These are phyloP conservation scores for Malurus splendens DNA, from an alignment of 2,797 vertebrate species.

Conservation along the genomic window DNA sequence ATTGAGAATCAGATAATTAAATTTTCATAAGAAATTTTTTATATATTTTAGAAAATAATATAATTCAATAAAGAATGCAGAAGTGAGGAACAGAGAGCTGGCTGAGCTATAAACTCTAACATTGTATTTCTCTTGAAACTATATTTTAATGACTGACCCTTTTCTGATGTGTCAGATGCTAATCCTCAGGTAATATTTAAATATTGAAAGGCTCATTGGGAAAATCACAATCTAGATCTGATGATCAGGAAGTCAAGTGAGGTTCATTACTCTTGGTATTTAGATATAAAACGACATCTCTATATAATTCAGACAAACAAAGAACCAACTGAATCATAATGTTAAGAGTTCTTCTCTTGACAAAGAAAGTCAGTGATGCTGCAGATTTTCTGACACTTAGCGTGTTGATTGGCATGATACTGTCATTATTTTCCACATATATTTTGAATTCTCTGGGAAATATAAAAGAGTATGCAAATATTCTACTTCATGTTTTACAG, in stretches of 20 bases:
- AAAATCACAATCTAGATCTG: not conserved
- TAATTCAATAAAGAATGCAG: not conserved
- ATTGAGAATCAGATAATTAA: not conserved
- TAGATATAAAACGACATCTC: not conserved
- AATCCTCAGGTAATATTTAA: not conserved
- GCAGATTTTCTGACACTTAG: conserved; percentile 55
- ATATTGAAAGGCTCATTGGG: not conserved
- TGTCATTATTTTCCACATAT: conserved; percentile 36
- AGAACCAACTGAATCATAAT: conserved; percentile 34
- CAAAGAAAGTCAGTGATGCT: conserved; percentile 47
- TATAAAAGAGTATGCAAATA: conserved; percentile 62
- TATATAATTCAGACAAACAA: conserved; percentile 46
- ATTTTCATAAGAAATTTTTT: not conserved
- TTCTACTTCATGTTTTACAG: conserved; percentile 51
- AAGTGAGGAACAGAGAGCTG: not conserved
- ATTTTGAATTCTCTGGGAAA: conserved; percentile 48
- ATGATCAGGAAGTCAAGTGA: conserved; percentile 21
- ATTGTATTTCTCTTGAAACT: not conserved
- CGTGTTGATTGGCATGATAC: conserved; percentile 29
- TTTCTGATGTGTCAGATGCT: not conserved
- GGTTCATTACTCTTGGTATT: conserved; percentile 27
- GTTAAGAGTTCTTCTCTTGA: conserved; percentile 53
- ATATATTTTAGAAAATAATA: not conserved
- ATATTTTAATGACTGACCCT: not conserved
- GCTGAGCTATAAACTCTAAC: not conserved